Conservation (phyloP, 2,113 vertebrate species). For the Arizona elegans region DNA sequence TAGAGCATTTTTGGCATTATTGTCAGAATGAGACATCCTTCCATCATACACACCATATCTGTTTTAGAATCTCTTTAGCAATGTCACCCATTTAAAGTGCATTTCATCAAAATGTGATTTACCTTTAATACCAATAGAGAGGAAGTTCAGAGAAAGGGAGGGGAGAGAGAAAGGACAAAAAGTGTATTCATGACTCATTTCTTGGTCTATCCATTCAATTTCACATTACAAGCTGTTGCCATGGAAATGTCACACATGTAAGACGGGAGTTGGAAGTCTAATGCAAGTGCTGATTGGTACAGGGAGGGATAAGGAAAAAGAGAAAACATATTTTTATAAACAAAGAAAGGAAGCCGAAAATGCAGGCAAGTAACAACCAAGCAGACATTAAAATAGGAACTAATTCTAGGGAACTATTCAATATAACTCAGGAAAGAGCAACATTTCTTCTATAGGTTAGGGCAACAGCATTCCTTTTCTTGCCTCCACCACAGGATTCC, state of each 20-base stretch:
- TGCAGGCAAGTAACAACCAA: not conserved
- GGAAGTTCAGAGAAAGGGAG: not conserved
- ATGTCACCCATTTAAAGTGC: not conserved
- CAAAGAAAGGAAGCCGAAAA: constrained; percentile 7
- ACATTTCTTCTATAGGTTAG: not conserved
- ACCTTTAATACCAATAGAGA: not conserved
- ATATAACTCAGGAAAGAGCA: not conserved
- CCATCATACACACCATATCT: not conserved
- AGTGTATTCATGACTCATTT: constrained; percentile 9
- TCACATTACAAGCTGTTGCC: constrained; percentile 25
- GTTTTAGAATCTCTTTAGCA: constrained; percentile 17
- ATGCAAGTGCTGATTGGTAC: constrained; percentile 10
- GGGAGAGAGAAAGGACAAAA: not conserved
- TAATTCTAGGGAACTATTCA: not conserved
- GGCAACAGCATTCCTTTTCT: not conserved
- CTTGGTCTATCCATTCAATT: not conserved
- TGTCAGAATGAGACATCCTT: not conserved
- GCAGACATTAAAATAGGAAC: not conserved
- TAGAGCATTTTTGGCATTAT: constrained; percentile 7
- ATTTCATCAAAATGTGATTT: not conserved
- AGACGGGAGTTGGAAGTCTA: constrained; percentile 27
- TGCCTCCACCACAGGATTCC: not conserved
- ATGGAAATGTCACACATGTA: constrained; percentile 33
- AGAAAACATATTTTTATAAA: not conserved
- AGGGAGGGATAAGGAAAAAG: not conserved